A percentile compares a stretch with the other conserved stretches of the same genome.
phyloP scores from a whole-genome alignment of 1,140 invertebrate species.

The Anoplolepis gracilipes region DNA sequence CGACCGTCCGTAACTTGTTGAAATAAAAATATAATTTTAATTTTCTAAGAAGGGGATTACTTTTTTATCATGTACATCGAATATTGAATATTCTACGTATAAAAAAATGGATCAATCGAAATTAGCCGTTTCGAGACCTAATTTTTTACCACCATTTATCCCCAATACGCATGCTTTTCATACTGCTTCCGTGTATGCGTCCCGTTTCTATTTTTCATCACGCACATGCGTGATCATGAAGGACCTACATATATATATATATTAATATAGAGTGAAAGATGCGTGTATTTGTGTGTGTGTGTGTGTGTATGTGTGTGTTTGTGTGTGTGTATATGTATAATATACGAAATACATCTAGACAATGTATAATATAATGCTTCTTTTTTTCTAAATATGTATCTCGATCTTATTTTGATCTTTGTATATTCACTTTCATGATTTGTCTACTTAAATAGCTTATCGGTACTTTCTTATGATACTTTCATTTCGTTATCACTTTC shows the following conservation, averaged over 20 bases:
- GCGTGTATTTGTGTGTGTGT: conserved; percentile 65
- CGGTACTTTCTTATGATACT: conserved; percentile 51
- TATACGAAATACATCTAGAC: conserved; percentile 65
- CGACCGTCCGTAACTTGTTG: background rate
- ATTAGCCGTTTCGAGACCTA: background rate
- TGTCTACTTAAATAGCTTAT: conserved; percentile 55
- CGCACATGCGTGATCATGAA: conserved; percentile 1
- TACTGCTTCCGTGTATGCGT: conserved; percentile 35
- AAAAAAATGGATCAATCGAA: conserved; percentile 15
- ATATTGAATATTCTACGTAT: background rate
- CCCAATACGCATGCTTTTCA: conserved; percentile 46
- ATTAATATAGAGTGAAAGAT: too few species aligned
- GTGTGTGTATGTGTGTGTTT: too few species aligned
- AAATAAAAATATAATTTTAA: background rate
- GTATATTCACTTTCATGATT: conserved; percentile 65
- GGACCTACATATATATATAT: conserved; percentile 41
- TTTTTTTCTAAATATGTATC: conserved; percentile 58
- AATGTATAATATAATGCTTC: conserved; percentile 61
- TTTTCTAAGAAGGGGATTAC: background rate
- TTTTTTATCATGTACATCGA: background rate
- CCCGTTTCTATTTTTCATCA: conserved; percentile 7
- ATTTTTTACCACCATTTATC: conserved; percentile 45
- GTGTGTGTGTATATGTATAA: conserved; percentile 42
- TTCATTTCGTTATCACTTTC: conserved; percentile 76
- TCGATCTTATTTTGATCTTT: conserved; percentile 63